Evolutionary conservation across 2,888 invertebrate species (phyloP).

Genomic region (Falcaria lacertinaria): DNA sequence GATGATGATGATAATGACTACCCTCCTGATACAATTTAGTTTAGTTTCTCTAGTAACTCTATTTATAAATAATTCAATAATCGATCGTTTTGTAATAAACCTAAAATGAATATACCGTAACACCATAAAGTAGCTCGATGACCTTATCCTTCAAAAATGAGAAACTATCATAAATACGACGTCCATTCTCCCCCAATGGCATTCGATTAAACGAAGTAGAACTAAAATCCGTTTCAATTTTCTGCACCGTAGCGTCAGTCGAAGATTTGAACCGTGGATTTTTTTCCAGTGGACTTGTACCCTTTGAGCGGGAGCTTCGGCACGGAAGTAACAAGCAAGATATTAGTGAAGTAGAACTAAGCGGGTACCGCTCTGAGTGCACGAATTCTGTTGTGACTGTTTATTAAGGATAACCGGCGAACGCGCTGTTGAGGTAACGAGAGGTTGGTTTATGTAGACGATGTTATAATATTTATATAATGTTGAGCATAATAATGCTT

Average conservation of each 20-base stretch:
- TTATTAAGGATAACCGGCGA: not conserved
- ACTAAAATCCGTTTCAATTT: constrained; percentile 45
- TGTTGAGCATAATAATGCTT: not conserved
- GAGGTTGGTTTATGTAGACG: not conserved
- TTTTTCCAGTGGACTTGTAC: constrained; percentile 29
- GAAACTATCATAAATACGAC: not conserved
- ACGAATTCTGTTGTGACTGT: not conserved
- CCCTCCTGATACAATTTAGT: too few relatives aligned
- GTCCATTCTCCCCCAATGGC: not conserved
- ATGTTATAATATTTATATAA: not conserved
- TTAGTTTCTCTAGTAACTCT: too few relatives aligned
- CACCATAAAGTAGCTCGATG: not conserved
- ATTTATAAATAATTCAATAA: too few relatives aligned
- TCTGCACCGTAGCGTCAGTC: constrained; percentile 44
- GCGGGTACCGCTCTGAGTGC: constrained; percentile 2
- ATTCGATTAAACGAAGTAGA: constrained; percentile 12
- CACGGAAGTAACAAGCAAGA: constrained; percentile 21
- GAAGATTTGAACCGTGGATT: constrained; percentile 48
- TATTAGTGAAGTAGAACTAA: constrained; percentile 30
- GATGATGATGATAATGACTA: too few relatives aligned
- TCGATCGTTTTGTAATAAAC: too few relatives aligned
- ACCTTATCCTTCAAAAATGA: not conserved
- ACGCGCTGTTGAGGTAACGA: not conserved
- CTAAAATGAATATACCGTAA: not conserved
- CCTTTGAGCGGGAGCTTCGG: constrained; percentile 19